Conservation (phyloP, 2,888 invertebrate genomes). For the Ferdinandea cuprea region DNA sequence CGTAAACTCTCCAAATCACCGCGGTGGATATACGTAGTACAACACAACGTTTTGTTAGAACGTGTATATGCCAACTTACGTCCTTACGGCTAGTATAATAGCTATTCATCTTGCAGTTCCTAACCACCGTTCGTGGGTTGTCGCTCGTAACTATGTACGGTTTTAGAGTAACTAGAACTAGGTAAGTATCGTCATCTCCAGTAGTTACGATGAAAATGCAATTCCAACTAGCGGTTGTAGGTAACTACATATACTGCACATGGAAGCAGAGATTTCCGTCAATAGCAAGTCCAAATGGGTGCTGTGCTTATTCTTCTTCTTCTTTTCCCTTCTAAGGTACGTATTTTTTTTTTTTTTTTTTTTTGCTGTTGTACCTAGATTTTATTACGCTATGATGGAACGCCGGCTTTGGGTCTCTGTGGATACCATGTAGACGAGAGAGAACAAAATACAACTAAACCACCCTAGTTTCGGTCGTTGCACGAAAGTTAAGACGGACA, state of each 20-base stretch:
- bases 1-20: too few relatives aligned
- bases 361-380: conserved; percentile 31
- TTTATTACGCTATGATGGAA: conserved; percentile 62
- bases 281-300: conserved; percentile 57
- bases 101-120: conserved; percentile 50
- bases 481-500: conserved; percentile 65
- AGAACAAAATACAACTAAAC: conserved; percentile 5
- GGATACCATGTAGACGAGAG: conserved; percentile 12
- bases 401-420: conserved; percentile 42
- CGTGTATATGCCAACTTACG: background rate
- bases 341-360: conserved; percentile 14
- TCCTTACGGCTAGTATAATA: conserved; percentile 9
- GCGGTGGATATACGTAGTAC: conserved; percentile 2
- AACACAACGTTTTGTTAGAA: conserved; percentile 12
- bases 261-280: conserved; percentile 49
- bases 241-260: too few relatives aligned
- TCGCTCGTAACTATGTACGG: conserved; percentile 6
- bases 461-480: conserved; percentile 49
- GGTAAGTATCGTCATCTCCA: conserved; percentile 51
- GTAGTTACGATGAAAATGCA: background rate
- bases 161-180: conserved; percentile 56
- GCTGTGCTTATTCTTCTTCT: conserved; percentile 51
- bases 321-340: conserved; percentile 2
- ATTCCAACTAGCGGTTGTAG: conserved; percentile 23
- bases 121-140: conserved; percentile 47